A percentile compares a stretch with the other conserved stretches of the same genome.
These are phyloP conservation scores for Misgurnus mizolepis DNA, from an alignment of 2,113 vertebrate genomes.

Conservation along the genomic window DNA sequence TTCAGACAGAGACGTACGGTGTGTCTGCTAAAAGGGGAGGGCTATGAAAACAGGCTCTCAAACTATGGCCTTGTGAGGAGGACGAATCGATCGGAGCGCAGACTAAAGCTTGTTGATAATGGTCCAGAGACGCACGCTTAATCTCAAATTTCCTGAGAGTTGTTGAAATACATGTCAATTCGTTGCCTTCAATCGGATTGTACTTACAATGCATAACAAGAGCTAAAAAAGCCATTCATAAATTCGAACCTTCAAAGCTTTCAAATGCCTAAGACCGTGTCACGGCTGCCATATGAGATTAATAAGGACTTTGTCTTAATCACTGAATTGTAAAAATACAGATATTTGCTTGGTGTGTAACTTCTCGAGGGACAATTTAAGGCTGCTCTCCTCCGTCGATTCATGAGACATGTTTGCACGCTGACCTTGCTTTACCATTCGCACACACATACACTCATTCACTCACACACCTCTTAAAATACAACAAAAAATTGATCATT, in stretches of 20 bases:
- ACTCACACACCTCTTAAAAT: constrained; percentile 51
- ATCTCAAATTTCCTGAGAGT: constrained; percentile 47
- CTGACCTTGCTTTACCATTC: constrained; percentile 35
- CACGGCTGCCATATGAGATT: too few species aligned
- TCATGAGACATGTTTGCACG: neutral
- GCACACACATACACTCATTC: constrained; percentile 61
- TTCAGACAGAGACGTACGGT: neutral
- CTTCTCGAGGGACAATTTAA: neutral
- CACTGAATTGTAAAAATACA: too few species aligned
- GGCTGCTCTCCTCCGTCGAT: neutral
- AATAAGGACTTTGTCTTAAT: constrained; percentile 1
- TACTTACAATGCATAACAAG: constrained; percentile 36
- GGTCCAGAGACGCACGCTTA: neutral
- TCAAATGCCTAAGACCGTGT: too few species aligned
- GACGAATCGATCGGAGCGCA: constrained; percentile 1
- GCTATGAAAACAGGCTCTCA: neutral
- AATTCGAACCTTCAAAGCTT: constrained; percentile 16
- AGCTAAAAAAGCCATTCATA: neutral
- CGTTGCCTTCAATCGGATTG: constrained; percentile 29
- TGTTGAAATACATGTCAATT: constrained; percentile 30
- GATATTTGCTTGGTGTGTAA: neutral
- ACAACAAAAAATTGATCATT: constrained; percentile 48
- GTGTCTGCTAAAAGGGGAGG: constrained; percentile 7
- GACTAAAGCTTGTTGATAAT: constrained; percentile 25
- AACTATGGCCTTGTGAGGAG: constrained; percentile 31